A percentile compares a stretch with the other conserved stretches of the same genome.
phyloP scores from a whole-genome alignment of 2,888 invertebrate species.

The Eulithis prunata region DNA sequence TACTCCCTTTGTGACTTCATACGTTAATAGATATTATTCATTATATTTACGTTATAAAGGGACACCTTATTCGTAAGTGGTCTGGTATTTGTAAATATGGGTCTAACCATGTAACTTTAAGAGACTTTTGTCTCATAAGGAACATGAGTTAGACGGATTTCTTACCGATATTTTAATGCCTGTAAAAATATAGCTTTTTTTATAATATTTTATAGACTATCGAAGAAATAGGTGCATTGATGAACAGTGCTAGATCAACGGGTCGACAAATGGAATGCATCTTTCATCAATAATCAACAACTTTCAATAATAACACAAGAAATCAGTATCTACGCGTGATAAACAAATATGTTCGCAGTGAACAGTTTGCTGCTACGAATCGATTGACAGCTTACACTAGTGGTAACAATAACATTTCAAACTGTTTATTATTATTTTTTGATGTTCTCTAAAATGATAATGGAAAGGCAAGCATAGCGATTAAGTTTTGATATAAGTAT shows the following conservation, averaged over 20 bases:
- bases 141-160: constrained; percentile 54
- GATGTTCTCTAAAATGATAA: constrained; percentile 32
- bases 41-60: constrained; percentile 51
- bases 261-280: constrained; percentile 80
- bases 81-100: constrained; percentile 63
- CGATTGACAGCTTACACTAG: constrained; percentile 75
- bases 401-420: constrained; percentile 80
- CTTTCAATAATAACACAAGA: constrained; percentile 65
- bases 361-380: constrained; percentile 52
- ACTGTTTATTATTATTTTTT: constrained; percentile 57
- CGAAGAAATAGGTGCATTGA: constrained; percentile 70
- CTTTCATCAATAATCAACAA: constrained; percentile 72
- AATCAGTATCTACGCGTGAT: constrained; percentile 58
- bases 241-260: constrained; percentile 77
- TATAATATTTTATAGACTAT: constrained; percentile 59
- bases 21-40: constrained; percentile 58
- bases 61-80: constrained; percentile 64
- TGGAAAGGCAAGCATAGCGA: constrained; percentile 30
- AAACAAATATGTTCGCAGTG: constrained; percentile 58
- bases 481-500: constrained; percentile 4
- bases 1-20: constrained; percentile 78
- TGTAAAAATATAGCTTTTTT: constrained; percentile 72
- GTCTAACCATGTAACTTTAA: constrained; percentile 39
- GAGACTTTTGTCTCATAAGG: constrained; percentile 42
- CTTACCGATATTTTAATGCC: constrained; percentile 59